Evolutionary conservation across 2,888 invertebrate genomes (phyloP), one percentile per base, ranked within the genome.

Genomic region (Macropis europaea): DNA sequence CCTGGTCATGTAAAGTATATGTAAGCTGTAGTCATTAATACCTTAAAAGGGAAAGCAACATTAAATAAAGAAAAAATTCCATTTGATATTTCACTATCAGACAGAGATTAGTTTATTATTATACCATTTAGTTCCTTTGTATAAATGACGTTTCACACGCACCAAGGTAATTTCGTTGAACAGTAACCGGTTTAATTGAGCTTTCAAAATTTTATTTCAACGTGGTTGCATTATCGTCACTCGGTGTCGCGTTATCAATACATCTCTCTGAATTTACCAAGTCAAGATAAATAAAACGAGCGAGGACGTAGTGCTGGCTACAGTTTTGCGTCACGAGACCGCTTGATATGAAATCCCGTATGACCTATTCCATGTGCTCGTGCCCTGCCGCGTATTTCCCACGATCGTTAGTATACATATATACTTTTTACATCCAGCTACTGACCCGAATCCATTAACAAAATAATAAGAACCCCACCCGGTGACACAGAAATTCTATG

Each of bases 391-490:
- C 17, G 40, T 54, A 28, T 70, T 79, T 80, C 73, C 67, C 75
- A 56, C 72, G 63, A 53, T 67, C 67, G 61, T 66, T 77, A 68
- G 52, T 52, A 60, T 45, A 26, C 42, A 56, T 70, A 48, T 52
- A 60, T 45, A 26, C 42, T 60, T 70, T 73, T 66, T 73, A 73
- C 53, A 52, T 48, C 63, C 45, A 45, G 11, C 66, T 48, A 13
- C 34, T 54, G 62, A 42, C 54, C 52, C 36, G 45, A 61, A 22
- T 54, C 67, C 73, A 72, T 81, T 72, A 73, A 63, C 59, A 52
- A 70, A 72, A 76, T 73, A 75, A 71, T 75, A 71, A 59, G 57
- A 62, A 70, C 67, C 72, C 66, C 70, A 48, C 67, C 56, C 70
- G 52, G 22, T 52, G 64, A 36, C 64, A 61, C 57, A 70, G 62